Base-by-base conservation (phyloP, 2,797 vertebrate genomes). In the Pipistrellus pygmaeus region DNA sequence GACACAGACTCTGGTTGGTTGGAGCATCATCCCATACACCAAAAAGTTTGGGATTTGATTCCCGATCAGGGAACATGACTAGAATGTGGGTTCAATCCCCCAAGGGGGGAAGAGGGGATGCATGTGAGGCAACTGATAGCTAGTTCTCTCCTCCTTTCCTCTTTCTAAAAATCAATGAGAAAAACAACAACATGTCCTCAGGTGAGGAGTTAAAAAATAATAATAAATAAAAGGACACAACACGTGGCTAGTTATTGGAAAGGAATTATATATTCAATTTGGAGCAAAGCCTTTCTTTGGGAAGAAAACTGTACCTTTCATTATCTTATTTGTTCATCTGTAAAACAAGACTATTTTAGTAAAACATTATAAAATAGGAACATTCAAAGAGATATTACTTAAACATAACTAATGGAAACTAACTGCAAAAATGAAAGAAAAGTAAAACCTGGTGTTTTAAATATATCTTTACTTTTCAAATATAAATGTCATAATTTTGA, bases 381-480 rank as follows among this genome's bases (percentile, higher is more conserved):
- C 57, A 62, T 85, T 85, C 25, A 25, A 57, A 88, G 17, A 83
- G 21, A 27, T 38, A 38, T 27, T 35, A 51, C 60, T 83, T 30
- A 46, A 91, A 93, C 17, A 27, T 32, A 71, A 82, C 30, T 44
- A 51, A 25, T 18, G 23, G 48, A 77, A 82, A 9, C 25, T 82
- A 55, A 81, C 4, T 64, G 17, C 10, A 86, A 90, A 90, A 88
- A 71, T 48, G 23, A 73, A 3, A 83, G 12, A 38, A 87, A 82
- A 88, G 30, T 12, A 46, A 92, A 89, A 9, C 5, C 60, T 68
- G 55, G 72, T 68, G 80, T 73, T 88, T 82, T 60, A 73, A 87
- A 75, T 71, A 44, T 18, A 60, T 51, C 60, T 96, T 85, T 68
- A 81, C 53, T 73, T 95, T 81, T 78, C 48, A 68, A 93, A 72